Percentiles rank a stretch among this genome's conserved stretches.
Conservation (phyloP, 92 coral and sea anemone genomes). For the Palythoa heliodiscus region DNA sequence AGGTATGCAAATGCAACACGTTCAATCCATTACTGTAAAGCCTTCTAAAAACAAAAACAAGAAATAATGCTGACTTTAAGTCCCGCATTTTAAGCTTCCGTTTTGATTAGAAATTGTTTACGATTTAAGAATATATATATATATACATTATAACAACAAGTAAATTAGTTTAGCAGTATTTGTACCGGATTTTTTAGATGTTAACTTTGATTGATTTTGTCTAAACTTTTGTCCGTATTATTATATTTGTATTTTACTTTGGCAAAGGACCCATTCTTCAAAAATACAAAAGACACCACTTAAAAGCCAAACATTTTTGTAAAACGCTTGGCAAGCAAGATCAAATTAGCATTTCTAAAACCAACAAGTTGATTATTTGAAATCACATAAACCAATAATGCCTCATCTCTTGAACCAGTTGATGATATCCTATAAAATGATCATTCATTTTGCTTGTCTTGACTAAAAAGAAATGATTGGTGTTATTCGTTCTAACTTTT, state of each 20-base stretch:
- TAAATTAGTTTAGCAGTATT: not conserved
- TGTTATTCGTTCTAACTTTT: too few species aligned
- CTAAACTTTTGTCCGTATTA: not conserved
- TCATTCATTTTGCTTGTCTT: too few species aligned
- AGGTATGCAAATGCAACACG: conserved; percentile 2
- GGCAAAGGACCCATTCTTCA: too few species aligned
- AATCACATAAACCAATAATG: too few species aligned
- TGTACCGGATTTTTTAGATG: not conserved
- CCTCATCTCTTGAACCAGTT: too few species aligned
- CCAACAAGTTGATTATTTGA: too few species aligned
- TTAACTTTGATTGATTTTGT: not conserved
- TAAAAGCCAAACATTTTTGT: too few species aligned
- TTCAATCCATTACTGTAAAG: not conserved
- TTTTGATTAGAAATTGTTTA: not conserved
- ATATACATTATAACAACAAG: not conserved
- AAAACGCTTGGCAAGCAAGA: too few species aligned
- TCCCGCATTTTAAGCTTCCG: not conserved
- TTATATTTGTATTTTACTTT: not conserved
- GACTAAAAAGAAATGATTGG: too few species aligned
- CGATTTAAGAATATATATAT: not conserved
- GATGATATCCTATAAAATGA: too few species aligned
- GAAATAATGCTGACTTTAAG: not conserved
- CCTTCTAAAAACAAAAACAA: not conserved
- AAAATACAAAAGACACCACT: too few species aligned
- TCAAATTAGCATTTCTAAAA: too few species aligned